phyloP scores from a whole-genome alignment of 2,113 vertebrate species.

The Pangasianodon hypophthalmus region DNA sequence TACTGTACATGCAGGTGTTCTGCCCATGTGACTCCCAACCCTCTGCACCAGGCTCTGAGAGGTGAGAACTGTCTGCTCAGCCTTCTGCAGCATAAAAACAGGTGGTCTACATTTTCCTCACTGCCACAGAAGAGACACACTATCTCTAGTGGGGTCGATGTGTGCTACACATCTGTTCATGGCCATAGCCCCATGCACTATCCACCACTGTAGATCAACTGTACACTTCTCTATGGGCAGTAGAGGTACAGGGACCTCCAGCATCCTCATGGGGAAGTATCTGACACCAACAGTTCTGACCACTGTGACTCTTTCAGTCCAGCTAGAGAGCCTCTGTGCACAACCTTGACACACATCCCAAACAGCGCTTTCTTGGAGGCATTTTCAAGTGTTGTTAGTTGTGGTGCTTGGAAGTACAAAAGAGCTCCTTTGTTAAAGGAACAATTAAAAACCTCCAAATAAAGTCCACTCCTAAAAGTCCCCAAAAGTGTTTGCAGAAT shows the following conservation, averaged over 20 bases:
- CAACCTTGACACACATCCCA: not conserved
- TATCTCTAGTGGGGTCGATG: too few species aligned
- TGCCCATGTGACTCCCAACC: too few species aligned
- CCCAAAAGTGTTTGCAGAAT: not conserved
- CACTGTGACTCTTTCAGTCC: not conserved
- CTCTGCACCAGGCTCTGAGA: too few species aligned
- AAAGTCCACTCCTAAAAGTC: too few species aligned
- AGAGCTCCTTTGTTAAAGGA: not conserved
- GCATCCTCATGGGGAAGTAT: not conserved
- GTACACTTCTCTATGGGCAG: not conserved
- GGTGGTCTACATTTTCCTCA: not conserved
- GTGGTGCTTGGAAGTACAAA: too few species aligned
- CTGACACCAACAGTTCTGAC: not conserved
- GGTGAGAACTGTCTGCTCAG: not conserved
- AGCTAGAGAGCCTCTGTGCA: not conserved
- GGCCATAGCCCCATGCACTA: not conserved
- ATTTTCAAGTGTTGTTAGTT: not conserved
- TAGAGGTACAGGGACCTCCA: not conserved
- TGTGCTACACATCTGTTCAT: too few species aligned
- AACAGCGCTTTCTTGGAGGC: not conserved
- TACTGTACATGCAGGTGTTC: too few species aligned
- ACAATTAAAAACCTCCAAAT: not conserved
- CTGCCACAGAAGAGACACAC: too few species aligned
- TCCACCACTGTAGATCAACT: not conserved
- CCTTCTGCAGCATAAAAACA: not conserved